Conservation (phyloP, 2,888 invertebrate species). For the Dasypolia templi region DNA sequence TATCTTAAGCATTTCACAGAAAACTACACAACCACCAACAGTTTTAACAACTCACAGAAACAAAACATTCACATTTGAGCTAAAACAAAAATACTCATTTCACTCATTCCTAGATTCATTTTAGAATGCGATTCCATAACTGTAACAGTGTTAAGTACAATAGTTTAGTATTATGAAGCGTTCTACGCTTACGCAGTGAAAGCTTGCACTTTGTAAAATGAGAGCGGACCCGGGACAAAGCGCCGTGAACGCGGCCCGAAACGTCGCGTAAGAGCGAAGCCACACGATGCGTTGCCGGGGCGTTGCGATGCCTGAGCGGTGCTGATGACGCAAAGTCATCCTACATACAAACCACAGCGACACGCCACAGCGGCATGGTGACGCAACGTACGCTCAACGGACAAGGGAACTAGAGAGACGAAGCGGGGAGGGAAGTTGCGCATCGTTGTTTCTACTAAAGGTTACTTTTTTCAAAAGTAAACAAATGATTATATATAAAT, state of each 20-base stretch:
- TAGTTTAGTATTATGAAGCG: constrained; percentile 80
- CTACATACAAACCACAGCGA: neutral
- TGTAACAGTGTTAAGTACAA: constrained; percentile 73
- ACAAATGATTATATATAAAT: too few species aligned
- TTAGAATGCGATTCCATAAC: constrained; percentile 56
- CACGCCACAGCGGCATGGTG: neutral
- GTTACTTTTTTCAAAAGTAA: too few species aligned
- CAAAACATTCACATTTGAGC: constrained; percentile 8
- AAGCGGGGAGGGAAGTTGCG: neutral
- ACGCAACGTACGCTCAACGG: neutral
- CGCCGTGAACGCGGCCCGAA: constrained; percentile 75
- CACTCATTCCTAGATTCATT: constrained; percentile 66
- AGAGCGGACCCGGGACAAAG: constrained; percentile 82
- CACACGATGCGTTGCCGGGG: neutral
- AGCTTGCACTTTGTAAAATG: constrained; percentile 87
- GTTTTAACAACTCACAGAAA: neutral
- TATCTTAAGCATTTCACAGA: neutral
- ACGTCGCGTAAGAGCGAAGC: constrained; percentile 71
- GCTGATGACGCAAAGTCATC: too few species aligned
- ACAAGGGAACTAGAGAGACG: neutral
- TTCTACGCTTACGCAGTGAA: constrained; percentile 80
- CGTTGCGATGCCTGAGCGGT: too few species aligned
- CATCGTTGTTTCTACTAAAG: too few species aligned
- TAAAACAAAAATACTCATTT: constrained; percentile 40
- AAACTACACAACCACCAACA: neutral